Percentiles rank a stretch among this genome's conserved stretches.
These are phyloP conservation scores for Galendromus occidentalis DNA, from an alignment of 1,140 invertebrate species.

Conservation along the genomic window DNA sequence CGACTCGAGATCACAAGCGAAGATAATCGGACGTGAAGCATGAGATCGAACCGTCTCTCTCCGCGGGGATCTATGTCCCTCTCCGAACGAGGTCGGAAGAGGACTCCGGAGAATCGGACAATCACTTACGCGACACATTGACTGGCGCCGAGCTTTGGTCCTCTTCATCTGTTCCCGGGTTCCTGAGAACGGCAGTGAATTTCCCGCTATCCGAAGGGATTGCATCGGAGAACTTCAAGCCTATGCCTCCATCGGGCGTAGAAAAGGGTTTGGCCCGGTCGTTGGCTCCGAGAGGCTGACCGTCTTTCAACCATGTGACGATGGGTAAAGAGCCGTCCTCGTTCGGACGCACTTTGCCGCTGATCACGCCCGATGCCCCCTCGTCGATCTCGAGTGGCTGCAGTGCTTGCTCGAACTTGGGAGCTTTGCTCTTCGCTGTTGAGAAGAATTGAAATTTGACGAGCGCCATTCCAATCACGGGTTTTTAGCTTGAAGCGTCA, in stretches of 20 bases:
- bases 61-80: no score
- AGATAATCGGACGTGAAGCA: no score
- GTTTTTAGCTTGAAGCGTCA: no score
- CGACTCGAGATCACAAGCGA: no score
- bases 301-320: constrained; percentile 18
- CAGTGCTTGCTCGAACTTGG: background rate
- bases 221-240: constrained; percentile 34
- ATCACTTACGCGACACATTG: constrained; percentile 22
- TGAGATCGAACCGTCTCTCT: no score
- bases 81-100: no score
- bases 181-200: constrained; percentile 36
- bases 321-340: background rate
- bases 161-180: constrained; percentile 26
- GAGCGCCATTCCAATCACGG: no score
- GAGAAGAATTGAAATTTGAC: no score
- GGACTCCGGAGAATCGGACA: no score
- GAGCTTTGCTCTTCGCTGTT: background rate
- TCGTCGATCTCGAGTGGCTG: background rate
- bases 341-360: background rate
- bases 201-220: constrained; percentile 35
- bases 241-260: constrained; percentile 24
- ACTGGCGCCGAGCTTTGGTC: background rate
- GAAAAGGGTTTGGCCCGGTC: constrained; percentile 7
- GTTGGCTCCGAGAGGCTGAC: background rate
- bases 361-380: background rate